Percentiles rank a stretch among this genome's conserved stretches.
These are phyloP conservation scores for Eurystomus glaucurus DNA, from an alignment of 2,797 vertebrate species.

Conservation along the genomic window DNA sequence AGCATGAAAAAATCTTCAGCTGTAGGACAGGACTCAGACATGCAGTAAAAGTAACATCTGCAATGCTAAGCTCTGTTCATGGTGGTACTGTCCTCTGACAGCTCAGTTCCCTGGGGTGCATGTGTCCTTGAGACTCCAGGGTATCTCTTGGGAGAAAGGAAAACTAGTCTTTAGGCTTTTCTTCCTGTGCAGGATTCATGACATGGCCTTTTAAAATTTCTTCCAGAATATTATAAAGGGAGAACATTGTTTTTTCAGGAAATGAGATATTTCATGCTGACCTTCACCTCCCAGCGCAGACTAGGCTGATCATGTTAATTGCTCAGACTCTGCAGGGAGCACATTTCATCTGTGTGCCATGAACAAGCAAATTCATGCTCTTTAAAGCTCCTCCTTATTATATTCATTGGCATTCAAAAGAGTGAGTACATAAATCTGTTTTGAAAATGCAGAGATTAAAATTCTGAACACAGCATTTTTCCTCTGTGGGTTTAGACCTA, in stretches of 20 bases:
- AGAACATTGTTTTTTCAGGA: not conserved
- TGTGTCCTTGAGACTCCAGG: not conserved
- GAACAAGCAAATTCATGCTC: not conserved
- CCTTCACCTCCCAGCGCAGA: not conserved
- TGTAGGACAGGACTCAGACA: not conserved
- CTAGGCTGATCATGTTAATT: not conserved
- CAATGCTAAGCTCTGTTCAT: not conserved
- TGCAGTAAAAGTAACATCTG: not conserved
- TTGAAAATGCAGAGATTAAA: not conserved
- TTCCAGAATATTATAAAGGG: not conserved
- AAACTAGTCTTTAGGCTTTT: not conserved
- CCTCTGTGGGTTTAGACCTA: not conserved
- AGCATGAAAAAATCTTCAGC: not conserved
- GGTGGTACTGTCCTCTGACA: not conserved
- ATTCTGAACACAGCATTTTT: not conserved
- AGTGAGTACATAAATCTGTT: not conserved
- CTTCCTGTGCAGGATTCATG: not conserved
- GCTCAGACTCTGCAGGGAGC: not conserved
- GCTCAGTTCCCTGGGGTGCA: not conserved
- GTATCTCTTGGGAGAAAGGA: not conserved
- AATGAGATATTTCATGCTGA: not conserved
- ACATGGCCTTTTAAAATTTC: not conserved
- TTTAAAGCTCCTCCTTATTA: not conserved
- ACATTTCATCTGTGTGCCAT: accelerated
- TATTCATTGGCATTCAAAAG: not conserved